A percentile compares a stretch with the other conserved stretches of the same genome.
Conservation (phyloP, 1,140 invertebrate genomes). For the Listronotus bonariensis region DNA sequence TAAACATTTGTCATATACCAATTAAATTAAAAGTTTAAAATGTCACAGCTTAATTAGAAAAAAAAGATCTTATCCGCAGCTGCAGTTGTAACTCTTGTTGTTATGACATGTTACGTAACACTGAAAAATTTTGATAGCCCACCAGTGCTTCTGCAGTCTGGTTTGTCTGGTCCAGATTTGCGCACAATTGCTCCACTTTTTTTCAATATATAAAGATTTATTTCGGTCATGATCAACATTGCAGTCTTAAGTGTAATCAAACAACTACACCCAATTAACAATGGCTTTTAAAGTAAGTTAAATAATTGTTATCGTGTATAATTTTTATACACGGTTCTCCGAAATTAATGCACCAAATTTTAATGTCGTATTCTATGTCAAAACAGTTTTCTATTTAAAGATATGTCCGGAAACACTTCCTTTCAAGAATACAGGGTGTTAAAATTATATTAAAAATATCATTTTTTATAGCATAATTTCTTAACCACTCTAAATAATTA, state of each 20-base stretch:
- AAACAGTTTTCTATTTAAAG: too few species aligned
- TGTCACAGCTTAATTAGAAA: background rate
- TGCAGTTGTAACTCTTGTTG: slow-evolving; percentile 5
- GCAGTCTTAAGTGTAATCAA: slow-evolving; percentile 26
- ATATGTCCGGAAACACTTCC: too few species aligned
- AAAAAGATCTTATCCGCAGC: slow-evolving; percentile 20
- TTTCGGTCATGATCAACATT: slow-evolving; percentile 32
- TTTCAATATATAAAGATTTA: slow-evolving; percentile 33
- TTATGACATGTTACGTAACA: slow-evolving; percentile 31
- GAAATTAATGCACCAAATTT: too few species aligned
- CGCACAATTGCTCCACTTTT: slow-evolving; percentile 31
- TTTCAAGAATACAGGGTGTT: too few species aligned
- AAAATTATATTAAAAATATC: too few species aligned
- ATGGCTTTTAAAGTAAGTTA: slow-evolving; percentile 34
- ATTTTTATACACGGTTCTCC: too few species aligned
- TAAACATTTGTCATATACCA: too few species aligned
- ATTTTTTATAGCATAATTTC: too few species aligned
- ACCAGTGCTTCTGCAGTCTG: slow-evolving; percentile 24
- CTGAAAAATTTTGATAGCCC: slow-evolving; percentile 34
- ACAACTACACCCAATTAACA: slow-evolving; percentile 16
- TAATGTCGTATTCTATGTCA: too few species aligned
- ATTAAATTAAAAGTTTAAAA: too few species aligned
- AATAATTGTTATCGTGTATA: too few species aligned
- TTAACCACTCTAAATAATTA: too few species aligned
- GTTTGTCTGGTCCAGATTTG: slow-evolving; percentile 35